Evolutionary conservation across 2,888 invertebrate species (phyloP).

Genomic region (Amitus sp.): DNA sequence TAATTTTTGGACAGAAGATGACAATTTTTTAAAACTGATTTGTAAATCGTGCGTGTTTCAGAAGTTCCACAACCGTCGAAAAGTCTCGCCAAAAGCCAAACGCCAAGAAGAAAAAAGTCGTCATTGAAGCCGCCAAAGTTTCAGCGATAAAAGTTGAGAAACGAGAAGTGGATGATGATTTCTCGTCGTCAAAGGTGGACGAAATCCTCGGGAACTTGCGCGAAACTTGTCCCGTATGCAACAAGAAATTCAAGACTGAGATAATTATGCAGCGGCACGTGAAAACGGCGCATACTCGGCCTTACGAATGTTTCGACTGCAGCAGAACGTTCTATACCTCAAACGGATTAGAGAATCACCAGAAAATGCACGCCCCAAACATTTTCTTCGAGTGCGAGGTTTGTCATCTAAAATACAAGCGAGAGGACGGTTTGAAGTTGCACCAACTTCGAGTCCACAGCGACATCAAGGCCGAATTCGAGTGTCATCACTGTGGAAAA

Average conservation of each 20-base stretch:
- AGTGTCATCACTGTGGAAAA: conserved; percentile 67
- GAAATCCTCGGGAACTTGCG: conserved; percentile 28
- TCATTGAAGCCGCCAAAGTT: background rate
- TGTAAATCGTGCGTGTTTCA: conserved; percentile 16
- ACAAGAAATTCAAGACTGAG: conserved; percentile 40
- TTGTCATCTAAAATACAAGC: conserved; percentile 44
- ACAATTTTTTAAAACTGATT: conserved; percentile 10
- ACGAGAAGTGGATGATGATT: background rate
- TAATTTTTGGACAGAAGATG: too few relatives aligned
- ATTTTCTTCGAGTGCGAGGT: conserved; percentile 44
- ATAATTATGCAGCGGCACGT: conserved; percentile 41
- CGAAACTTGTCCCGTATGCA: conserved; percentile 45
- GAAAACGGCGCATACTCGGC: conserved; percentile 38
- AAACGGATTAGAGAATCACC: conserved; percentile 43
- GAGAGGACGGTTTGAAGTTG: conserved; percentile 34
- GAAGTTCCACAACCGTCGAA: conserved; percentile 2
- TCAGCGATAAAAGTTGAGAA: background rate
- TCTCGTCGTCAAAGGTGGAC: conserved; percentile 3
- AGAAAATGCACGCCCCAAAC: conserved; percentile 45
- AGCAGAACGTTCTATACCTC: conserved; percentile 41
- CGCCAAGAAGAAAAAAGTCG: background rate
- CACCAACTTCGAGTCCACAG: conserved; percentile 43
- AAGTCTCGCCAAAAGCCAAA: conserved; percentile 9
- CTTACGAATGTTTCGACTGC: conserved; percentile 44
- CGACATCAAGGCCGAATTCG: conserved; percentile 54